Base-by-base conservation (phyloP, 2,797 vertebrate species). In the Eospalax fontanierii region DNA sequence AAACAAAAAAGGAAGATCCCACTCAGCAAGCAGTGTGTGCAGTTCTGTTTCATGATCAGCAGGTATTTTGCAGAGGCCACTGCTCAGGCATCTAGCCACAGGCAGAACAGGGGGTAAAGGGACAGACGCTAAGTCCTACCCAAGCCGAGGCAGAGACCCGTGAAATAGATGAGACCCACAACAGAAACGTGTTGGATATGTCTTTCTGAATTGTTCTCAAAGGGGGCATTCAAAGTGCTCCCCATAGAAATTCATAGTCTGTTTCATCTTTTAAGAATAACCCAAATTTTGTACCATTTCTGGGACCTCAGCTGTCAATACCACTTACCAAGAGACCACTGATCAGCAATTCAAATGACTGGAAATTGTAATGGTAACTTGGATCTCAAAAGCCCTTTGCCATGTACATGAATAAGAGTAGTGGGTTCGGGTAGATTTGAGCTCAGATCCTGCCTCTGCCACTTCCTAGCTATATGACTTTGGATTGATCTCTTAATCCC, bases 341-440 rank as follows among this genome's bases (percentile, higher is more conserved):
- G 59, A 57, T 83, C 71, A 95, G 79, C 85, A 94, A 85, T 94
- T 35, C 30, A 38, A 68, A 2, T 88, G 84, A 76, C 14, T 76
- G 63, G 73, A 46, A 16, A 50, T 61, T 80, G 10, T 16, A 68
- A 68, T 54, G 81, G 86, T 50, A 65, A 91, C 65, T 89, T 30
- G 38, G 4, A 1, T 75, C 6, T 35, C 9, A 70, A 92, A 96
- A 92, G 12, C 9, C 15, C 19, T 28, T 68, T 78, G 40, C 22
- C 33, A 46, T 57, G 10, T 61, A 43, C 30, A 18, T 78, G 19
- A 16, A 10, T n/a, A 46, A 68, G 12, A 89, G 35, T 79, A 65
- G 54, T 70, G 71, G 21, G 22, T 81, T 90, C 22, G 75, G 57
- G 74, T 4, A 38, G 43, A 93, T 16, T 11, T 66, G 57, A 91